A percentile compares a stretch with the other conserved stretches of the same genome.
Conservation (phyloP, 2,797 vertebrate species). For the Crax fasciolata region DNA sequence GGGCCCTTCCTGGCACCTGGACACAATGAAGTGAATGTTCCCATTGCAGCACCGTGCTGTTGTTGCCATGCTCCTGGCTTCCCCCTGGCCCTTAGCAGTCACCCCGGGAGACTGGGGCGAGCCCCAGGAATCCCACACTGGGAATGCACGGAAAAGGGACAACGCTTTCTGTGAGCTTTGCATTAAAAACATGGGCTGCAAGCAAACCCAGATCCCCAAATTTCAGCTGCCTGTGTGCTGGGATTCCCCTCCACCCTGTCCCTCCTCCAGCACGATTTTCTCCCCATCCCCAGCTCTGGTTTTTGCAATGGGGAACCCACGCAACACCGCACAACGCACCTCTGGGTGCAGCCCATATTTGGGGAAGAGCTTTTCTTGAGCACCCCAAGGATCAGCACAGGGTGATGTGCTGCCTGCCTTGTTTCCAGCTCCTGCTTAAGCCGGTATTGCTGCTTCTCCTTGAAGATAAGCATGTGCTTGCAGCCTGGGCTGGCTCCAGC, state of each 20-base stretch:
- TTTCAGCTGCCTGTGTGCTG: background rate
- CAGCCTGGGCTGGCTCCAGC: constrained; percentile 45
- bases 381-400: background rate
- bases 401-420: accelerated
- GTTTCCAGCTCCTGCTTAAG: background rate
- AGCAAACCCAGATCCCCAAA: background rate
- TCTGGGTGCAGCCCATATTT: background rate
- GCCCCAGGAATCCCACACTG: background rate
- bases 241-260: background rate
- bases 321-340: background rate
- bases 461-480: background rate
- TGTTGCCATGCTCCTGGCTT: background rate
- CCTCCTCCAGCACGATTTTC: no score
- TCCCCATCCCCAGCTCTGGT: background rate
- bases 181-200: no score
- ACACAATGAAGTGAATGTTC: accelerated
- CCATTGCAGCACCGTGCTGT: accelerated
- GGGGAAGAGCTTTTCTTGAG: background rate
- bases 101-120: background rate
- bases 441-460: background rate
- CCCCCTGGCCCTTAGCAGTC: background rate
- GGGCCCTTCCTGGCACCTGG: background rate
- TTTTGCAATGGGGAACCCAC: background rate
- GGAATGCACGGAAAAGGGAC: background rate
- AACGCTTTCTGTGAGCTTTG: background rate